Base-by-base conservation (phyloP, 1,140 invertebrate genomes). In the Papilio xuthus region DNA sequence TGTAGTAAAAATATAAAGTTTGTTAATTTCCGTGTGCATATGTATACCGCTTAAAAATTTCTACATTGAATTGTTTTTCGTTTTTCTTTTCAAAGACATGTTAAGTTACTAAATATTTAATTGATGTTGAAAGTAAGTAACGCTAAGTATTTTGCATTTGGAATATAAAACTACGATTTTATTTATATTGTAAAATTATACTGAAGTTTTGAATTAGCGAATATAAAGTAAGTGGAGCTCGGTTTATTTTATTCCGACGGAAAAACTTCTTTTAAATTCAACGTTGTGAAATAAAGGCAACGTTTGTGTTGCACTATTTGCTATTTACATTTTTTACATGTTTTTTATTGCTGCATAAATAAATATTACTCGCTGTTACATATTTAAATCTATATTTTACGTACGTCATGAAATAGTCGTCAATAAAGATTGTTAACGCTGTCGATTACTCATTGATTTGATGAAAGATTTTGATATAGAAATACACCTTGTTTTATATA, bases 241-340 rank as follows among this genome's bases (percentile, higher is more conserved):
- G 23, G 56, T 60, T 60, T 60, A 60, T 60, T 67, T 67, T 67
- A 67, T 67, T 32, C 60, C 60, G 60, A 67, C 60, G 26, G 26
- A 67, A 28, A 67, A 28, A 67, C 10, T 26, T 47, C 18, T 50
- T 28, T 67, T 28, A 13, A 8, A 13, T 60, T 67, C 13, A 26
- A 28, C 60, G 60, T 18, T 50, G 13, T 67, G 60, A 28, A 67
- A 67, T 67, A 67, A 67, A 67, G 4, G 60, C 4, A 67, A 28
- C 60, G 15, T 67, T 67, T 28, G 60, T 67, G 26, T 67, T 67
- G 13, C 13, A 28, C 10, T 28, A 67, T 67, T 67, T 32, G 60
- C 20, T 60, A 23, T 23, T 23, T 60, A 15, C 15, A 7, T 15
- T 67, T 67, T 67, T 67, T 28, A 18, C 32, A 32, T 67, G 13